Conservation (phyloP, 2,797 vertebrate species). For the Tarsius wallacei region DNA sequence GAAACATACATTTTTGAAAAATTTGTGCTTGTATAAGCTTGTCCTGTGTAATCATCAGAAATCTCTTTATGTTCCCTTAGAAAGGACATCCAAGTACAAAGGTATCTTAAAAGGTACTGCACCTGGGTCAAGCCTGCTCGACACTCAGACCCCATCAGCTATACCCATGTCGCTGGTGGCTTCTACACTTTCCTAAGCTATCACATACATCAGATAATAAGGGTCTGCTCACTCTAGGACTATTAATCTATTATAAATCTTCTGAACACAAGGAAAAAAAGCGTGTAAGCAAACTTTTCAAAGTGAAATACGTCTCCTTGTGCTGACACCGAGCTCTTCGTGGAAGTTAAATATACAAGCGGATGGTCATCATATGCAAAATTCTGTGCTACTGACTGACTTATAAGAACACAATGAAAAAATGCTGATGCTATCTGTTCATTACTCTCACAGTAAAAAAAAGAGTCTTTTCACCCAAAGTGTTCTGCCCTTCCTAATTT, state of each 20-base stretch:
- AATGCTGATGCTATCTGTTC: not conserved
- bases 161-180: not conserved
- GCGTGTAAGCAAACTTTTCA: slow-evolving; percentile 14
- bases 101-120: not conserved
- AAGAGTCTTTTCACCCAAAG: not conserved
- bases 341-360: slow-evolving; percentile 15
- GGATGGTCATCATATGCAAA: not conserved
- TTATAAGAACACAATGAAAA: slow-evolving; percentile 26
- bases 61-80: no score
- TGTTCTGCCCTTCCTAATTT: slow-evolving; percentile 62
- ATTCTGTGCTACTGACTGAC: not conserved
- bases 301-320: slow-evolving; percentile 9
- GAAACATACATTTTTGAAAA: no score
- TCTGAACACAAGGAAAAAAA: not conserved
- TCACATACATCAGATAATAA: not conserved
- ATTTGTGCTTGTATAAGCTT: no score
- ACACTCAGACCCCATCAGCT: not conserved
- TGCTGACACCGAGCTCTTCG: not conserved
- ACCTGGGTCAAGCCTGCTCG: not conserved
- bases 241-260: slow-evolving; percentile 54
- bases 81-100: no score
- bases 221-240: not conserved
- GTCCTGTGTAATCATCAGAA: no score
- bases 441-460: not conserved
- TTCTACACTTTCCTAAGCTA: not conserved